Evolutionary conservation across 2,888 invertebrate genomes (phyloP).

Genomic region (Bellardia pandia): DNA sequence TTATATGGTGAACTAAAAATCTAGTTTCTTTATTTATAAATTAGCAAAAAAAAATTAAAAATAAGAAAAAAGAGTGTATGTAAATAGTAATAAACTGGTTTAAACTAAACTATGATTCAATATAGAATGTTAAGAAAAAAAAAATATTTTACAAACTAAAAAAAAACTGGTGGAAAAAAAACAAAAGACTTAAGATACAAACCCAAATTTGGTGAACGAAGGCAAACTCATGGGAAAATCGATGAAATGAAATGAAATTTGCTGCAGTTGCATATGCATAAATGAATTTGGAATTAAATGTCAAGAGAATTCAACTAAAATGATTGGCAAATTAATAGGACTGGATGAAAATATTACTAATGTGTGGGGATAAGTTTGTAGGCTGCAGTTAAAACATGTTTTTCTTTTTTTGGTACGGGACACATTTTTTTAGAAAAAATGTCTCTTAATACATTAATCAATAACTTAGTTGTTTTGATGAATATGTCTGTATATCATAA

Average conservation of each 20-base stretch:
- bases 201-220: conserved; percentile 52
- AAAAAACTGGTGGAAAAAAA: conserved; percentile 42
- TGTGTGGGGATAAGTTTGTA: background rate
- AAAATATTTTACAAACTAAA: conserved; percentile 21
- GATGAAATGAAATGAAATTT: background rate
- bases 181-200: conserved; percentile 62
- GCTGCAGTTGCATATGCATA: background rate
- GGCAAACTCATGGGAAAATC: conserved; percentile 51
- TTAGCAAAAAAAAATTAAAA: background rate
- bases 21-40: conserved; percentile 54
- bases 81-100: conserved; percentile 61
- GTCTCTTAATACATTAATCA: too few species aligned
- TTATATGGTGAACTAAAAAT: conserved; percentile 63
- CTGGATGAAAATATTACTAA: background rate
- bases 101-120: conserved; percentile 55
- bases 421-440: too few species aligned
- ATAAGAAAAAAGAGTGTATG: background rate
- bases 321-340: background rate
- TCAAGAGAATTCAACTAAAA: background rate
- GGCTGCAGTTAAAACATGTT: too few species aligned
- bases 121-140: conserved; percentile 41
- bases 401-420: too few species aligned
- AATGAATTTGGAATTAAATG: background rate
- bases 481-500: too few species aligned
- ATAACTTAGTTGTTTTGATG: too few species aligned